Evolutionary conservation across 2,113 vertebrate genomes (phyloP).

Genomic region (Cynocephalus volans): DNA sequence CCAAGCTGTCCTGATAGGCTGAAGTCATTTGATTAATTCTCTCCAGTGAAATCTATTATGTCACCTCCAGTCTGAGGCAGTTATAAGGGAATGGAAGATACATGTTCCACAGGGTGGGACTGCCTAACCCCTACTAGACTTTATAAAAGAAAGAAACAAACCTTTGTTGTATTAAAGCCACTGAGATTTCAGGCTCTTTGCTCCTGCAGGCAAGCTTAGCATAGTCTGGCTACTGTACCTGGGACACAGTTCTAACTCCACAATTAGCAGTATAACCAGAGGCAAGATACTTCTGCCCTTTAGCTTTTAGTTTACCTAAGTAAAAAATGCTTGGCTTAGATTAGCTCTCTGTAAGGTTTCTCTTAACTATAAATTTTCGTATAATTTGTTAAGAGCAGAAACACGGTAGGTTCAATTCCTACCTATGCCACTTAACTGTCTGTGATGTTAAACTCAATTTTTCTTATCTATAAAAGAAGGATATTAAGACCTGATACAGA

Average conservation of each 20-base stretch:
- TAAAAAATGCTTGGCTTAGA: not conserved
- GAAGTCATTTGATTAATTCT: constrained; percentile 10
- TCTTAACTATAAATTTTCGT: constrained; percentile 1
- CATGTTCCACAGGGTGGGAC: not conserved
- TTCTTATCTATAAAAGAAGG: not conserved
- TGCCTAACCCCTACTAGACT: not conserved
- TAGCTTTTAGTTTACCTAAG: not conserved
- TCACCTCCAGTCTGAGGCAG: not conserved
- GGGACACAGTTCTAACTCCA: not conserved
- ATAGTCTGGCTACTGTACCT: not conserved
- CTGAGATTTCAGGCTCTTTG: not conserved
- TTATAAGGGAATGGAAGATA: not conserved
- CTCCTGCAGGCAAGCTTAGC: not conserved
- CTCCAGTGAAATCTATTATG: not conserved
- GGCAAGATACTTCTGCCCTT: not conserved
- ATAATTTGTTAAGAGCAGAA: not conserved
- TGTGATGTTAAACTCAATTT: not conserved
- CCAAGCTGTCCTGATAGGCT: not conserved
- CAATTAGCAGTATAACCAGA: not conserved
- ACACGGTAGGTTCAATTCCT: not conserved
- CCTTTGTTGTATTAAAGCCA: not conserved
- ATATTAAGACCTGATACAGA: constrained; percentile 1
- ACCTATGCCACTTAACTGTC: not conserved
- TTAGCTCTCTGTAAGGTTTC: not conserved
- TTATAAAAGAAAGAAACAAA: constrained; percentile 13